phyloP scores from a whole-genome alignment of 2,113 vertebrate genomes.

The Sinocyclocheilus rhinocerous region DNA sequence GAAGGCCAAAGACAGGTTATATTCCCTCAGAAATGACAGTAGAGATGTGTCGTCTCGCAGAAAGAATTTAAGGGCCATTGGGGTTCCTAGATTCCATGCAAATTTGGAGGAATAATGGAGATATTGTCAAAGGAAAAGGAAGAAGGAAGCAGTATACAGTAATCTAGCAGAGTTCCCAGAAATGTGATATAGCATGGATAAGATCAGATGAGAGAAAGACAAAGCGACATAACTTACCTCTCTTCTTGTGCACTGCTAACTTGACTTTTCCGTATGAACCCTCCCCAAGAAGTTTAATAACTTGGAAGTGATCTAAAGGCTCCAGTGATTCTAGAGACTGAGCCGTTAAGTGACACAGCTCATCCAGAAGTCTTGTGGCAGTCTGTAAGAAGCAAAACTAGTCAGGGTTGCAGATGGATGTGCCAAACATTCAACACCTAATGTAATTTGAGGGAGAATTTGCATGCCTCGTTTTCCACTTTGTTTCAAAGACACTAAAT shows the following conservation, averaged over 20 bases:
- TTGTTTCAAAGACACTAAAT: neutral
- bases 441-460: conserved; percentile 13
- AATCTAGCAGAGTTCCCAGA: neutral
- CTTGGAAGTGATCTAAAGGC: conserved; percentile 74
- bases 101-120: neutral
- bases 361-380: conserved; percentile 74
- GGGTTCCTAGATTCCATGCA: conserved; percentile 69
- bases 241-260: conserved; percentile 78
- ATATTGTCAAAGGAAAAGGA: neutral
- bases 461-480: too few relatives aligned
- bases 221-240: conserved; percentile 66
- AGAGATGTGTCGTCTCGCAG: conserved; percentile 73
- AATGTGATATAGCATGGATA: too few relatives aligned
- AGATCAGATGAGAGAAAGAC: neutral
- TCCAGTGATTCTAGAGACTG: conserved; percentile 70
- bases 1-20: conserved; percentile 83
- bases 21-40: conserved; percentile 82
- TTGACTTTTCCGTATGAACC: conserved; percentile 86
- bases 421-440: conserved; percentile 3
- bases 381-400: conserved; percentile 56
- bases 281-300: conserved; percentile 82
- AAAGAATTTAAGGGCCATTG: conserved; percentile 85
- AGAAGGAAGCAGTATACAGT: neutral
- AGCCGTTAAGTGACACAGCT: conserved; percentile 78
- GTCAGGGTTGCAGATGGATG: neutral